Evolutionary conservation across 1,140 invertebrate species (phyloP), one percentile per base, ranked within the genome.

Genomic region (Samia ricini): DNA sequence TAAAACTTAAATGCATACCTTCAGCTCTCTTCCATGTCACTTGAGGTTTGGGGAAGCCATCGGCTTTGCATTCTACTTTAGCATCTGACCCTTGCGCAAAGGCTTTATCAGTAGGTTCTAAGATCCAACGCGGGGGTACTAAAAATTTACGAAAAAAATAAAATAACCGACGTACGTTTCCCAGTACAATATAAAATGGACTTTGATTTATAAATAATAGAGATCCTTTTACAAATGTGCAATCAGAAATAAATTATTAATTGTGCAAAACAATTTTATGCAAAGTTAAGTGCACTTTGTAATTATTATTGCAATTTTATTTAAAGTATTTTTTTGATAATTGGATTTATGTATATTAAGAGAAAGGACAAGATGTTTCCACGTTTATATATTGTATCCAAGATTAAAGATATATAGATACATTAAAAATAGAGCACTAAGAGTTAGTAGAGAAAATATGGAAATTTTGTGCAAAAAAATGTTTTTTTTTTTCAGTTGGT

Each of bases 101-200:
- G 82, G 96, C 97, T 91, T 98, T 97, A 83, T 99, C 97, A 75
- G 96, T 96, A 19, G 98, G 98, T 89, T 98, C 97, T 74, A 98
- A 92, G 82, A 98, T 98, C 97, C 98, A 99, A 85, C 97, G 95
- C 64, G 98, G 98, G 69, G 98, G 97, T 76, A 99, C 98, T 99
- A 72, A 86, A 91, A 91, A 77, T 67, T 69, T 79, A 36, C 76
- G 55, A 56, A 66, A 56, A 52, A 48, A n/a, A 42, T 42, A 42
- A 42, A 42, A 42, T 15, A 42, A 15, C 8, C n/a, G 33, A 10
- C 33, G n/a, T 4, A 15, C n/a, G 33, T 42, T n/a, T 15, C 10
- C 33, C 1, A 42, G 15, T 15, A 3, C 4, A 42, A 42, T 15
- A 15, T 26, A 26, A 3, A 26, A 42, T 15, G 1, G 15, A 15